Percentiles rank a stretch among this genome's conserved stretches.
Conservation (phyloP, 2,888 invertebrate genomes). For the Troides oblongomaculatus region DNA sequence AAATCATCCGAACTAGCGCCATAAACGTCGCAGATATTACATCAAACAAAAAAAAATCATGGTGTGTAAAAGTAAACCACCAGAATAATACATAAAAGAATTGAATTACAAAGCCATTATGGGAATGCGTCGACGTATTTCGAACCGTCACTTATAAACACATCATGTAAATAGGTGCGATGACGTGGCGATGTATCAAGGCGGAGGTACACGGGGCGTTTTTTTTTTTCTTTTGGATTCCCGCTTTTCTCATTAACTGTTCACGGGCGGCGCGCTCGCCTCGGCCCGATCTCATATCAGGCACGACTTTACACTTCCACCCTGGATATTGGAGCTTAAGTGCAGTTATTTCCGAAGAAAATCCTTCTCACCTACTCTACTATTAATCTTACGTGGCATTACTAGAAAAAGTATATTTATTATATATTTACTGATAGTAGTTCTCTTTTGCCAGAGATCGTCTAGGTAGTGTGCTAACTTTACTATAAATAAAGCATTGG, state of each 20-base stretch:
- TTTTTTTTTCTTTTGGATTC: conserved; percentile 23
- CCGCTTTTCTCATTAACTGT: conserved; percentile 27
- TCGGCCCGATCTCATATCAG: conserved; percentile 19
- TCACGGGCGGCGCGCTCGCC: conserved; percentile 7
- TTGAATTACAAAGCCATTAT: conserved; percentile 10
- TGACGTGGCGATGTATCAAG: conserved; percentile 33
- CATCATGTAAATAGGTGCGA: conserved; percentile 39
- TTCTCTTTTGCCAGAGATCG: no score
- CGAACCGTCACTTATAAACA: conserved; percentile 27
- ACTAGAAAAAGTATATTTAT: background rate
- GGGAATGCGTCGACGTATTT: conserved; percentile 13
- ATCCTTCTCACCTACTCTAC: conserved; percentile 2
- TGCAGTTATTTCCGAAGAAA: background rate
- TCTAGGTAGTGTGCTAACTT: no score
- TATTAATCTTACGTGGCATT: conserved; percentile 14
- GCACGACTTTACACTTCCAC: conserved; percentile 18
- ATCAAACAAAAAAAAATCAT: no score
- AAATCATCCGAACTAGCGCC: no score
- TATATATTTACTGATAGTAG: background rate
- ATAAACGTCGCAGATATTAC: no score
- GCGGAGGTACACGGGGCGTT: conserved; percentile 6
- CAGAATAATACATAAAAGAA: conserved; percentile 4
- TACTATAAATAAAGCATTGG: no score
- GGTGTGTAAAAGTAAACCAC: no score
- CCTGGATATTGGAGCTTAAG: conserved; percentile 25